Percentiles rank a stretch among this genome's conserved stretches.
Evolutionary conservation across 2,113 vertebrate genomes (phyloP).

Genomic region (Brevimyrus niger): DNA sequence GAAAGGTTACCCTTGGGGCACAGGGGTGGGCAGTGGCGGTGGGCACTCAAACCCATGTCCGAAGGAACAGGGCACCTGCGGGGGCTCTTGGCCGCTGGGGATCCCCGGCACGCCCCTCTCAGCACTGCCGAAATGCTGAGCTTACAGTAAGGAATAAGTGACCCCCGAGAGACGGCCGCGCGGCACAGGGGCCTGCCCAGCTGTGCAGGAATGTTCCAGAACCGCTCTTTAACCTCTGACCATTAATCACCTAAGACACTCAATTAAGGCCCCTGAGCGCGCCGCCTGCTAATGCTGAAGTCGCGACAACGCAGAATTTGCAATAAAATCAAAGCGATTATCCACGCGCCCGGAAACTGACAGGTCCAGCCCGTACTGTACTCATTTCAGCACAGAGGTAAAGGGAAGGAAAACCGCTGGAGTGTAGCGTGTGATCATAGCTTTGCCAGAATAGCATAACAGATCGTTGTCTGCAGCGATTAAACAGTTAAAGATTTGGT

Average conservation of each 20-base stretch:
- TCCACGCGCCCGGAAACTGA: neutral
- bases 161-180: slow-evolving; percentile 64
- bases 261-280: slow-evolving; percentile 59
- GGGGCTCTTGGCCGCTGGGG: neutral
- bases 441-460: neutral
- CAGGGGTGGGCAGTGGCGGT: neutral
- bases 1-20: neutral
- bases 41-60: slow-evolving; percentile 20
- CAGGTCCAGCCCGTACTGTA: neutral
- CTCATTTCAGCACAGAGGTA: neutral
- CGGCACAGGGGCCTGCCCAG: slow-evolving; percentile 52
- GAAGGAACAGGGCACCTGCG: neutral
- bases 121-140: slow-evolving; percentile 43
- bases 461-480: too few relatives aligned
- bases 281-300: slow-evolving; percentile 13
- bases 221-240: slow-evolving; percentile 71
- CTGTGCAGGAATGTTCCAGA: slow-evolving; percentile 60
- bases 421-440: neutral
- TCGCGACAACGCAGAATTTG: slow-evolving; percentile 17
- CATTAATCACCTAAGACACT: slow-evolving; percentile 67
- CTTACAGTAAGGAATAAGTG: slow-evolving; percentile 63
- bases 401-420: neutral
- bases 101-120: slow-evolving; percentile 17
- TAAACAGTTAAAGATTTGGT: neutral
- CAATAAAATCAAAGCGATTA: slow-evolving; percentile 1